Conservation (phyloP, 2,113 vertebrate species). For the Ovis aries region ARS-UI_Ramb_v3.0 NC_056059.1:34037001-34037500, state of each 20-base stretch:
- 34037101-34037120: neutral
- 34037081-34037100: neutral
- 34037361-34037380: neutral
- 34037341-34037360: neutral
- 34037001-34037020: neutral
- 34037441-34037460: neutral
- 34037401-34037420: neutral
- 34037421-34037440: constrained; percentile 12
- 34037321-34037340: neutral
- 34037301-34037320: neutral
- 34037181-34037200: neutral
- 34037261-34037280: neutral
- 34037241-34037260: constrained; percentile 15
- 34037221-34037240: neutral
- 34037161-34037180: neutral
- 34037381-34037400: neutral
- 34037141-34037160: neutral
- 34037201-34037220: neutral
- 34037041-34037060: neutral
- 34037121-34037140: neutral
- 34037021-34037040: neutral
- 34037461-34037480: constrained; percentile 12
- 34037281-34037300: neutral
- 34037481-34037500: constrained; percentile 48
- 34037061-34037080: neutral